Conservation (phyloP, 2,113 vertebrate species). For the Sinocyclocheilus anshuiensis region DNA sequence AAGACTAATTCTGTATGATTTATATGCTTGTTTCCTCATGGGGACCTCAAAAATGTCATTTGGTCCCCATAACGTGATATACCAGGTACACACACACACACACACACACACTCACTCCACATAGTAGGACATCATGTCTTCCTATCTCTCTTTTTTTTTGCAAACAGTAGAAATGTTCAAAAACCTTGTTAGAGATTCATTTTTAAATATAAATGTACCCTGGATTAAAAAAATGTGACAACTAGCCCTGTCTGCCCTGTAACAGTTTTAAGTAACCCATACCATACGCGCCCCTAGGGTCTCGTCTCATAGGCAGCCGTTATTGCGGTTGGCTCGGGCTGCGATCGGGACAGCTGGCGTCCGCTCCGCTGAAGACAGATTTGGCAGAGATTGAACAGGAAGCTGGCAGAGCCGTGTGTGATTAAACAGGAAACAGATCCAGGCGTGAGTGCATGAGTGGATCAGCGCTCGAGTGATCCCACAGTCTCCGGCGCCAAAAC, state of each 20-base stretch:
- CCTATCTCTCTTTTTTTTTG: no score
- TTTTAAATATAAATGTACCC: not conserved
- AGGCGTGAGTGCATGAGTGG: not conserved
- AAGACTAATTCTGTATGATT: no score
- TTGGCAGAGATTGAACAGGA: slow-evolving; percentile 9
- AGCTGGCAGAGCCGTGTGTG: not conserved
- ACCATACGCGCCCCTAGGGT: not conserved
- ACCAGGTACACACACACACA: no score
- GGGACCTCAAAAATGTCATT: no score
- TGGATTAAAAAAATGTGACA: not conserved
- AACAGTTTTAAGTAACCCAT: not conserved
- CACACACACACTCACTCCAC: no score
- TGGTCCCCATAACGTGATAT: no score
- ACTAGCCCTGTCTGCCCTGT: not conserved
- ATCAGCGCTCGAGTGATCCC: not conserved
- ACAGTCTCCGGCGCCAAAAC: not conserved
- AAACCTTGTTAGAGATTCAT: not conserved
- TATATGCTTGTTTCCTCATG: no score
- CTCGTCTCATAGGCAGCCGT: not conserved
- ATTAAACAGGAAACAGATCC: slow-evolving; percentile 6
- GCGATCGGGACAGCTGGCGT: not conserved
- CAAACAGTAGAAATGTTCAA: not conserved
- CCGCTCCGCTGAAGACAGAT: not conserved
- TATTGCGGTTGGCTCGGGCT: not conserved
- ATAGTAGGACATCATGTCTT: not conserved